Percentiles rank a stretch among this genome's conserved stretches.
phyloP scores from a whole-genome alignment of 1,140 invertebrate genomes.

The Drosophila ogumai region DNA sequence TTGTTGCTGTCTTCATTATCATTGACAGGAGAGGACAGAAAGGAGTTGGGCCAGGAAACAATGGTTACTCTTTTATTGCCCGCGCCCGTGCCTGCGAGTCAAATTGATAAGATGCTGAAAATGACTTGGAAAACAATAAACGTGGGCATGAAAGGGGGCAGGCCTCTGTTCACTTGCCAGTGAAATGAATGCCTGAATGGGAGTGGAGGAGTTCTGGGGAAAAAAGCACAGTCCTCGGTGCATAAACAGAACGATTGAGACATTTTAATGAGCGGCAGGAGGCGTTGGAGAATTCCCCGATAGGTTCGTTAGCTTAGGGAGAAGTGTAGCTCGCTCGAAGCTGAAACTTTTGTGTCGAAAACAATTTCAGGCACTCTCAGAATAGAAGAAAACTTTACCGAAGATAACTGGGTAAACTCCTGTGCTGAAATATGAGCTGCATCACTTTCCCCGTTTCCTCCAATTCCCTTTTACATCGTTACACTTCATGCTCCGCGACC shows the following conservation, averaged over 20 bases:
- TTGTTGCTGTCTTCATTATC: conserved; percentile 80
- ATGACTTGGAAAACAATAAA: conserved; percentile 81
- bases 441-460: not conserved
- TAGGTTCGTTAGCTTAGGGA: not conserved
- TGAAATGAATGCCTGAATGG: conserved; percentile 43
- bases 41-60: conserved; percentile 31
- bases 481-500: not conserved
- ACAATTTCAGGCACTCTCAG: conserved; percentile 15
- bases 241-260: conserved; percentile 77
- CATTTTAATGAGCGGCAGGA: conserved; percentile 69
- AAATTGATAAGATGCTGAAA: conserved; percentile 82
- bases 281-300: conserved; percentile 4
- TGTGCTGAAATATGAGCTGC: conserved; percentile 30
- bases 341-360: conserved; percentile 18
- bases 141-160: conserved; percentile 76
- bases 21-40: conserved; percentile 63
- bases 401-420: conserved; percentile 15
- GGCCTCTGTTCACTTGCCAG: conserved; percentile 53
- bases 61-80: conserved; percentile 82
- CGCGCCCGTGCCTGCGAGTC: conserved; percentile 67
- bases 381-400: conserved; percentile 17
- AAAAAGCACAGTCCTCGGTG: conserved; percentile 49
- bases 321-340: not conserved
- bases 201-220: not conserved
- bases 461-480: conserved; percentile 4